Evolutionary conservation across 2,113 vertebrate species (phyloP), one percentile per base, ranked within the genome.

Genomic region (Hippolais icterina): DNA sequence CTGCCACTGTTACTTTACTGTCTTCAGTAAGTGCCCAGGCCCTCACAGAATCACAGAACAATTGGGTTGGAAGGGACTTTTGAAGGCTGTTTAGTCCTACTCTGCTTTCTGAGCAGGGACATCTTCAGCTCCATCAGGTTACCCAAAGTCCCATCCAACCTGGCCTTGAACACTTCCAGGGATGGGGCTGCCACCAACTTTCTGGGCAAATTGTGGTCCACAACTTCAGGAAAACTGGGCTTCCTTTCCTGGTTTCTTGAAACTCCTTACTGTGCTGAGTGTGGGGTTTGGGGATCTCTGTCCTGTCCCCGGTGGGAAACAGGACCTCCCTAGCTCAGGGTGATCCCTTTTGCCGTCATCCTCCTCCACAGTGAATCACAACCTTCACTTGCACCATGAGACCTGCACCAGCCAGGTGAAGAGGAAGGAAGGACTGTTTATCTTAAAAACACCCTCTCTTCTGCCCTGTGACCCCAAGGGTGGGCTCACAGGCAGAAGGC

Each of bases 191-290:
- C 13, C 39, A 60, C 7, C 8, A 8, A 23, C 13, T 29, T 46
- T 68, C 69, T 61, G 70, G 53, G 14, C 13, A 53, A 18, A 8
- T 24, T 3, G 2, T 25, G 24, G 6, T 21, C 33, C 52, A 28
- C 20, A 66, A 3, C 25, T 59, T 53, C 27, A 47, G 44, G 10
- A 77, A 42, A 56, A 44, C 12, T n/a, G 19, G 8, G 35, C 16
- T 90, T 91, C 37, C 33, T 74, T 37, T 37, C 53, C 25, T 57
- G 21, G 5, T 41, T 31, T n/a, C 29, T 52, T 16, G 19, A 5
- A 47, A 44, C 31, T 76, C 70, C 12, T 5, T 29, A 0, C 10
- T 35, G 21, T 8, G 4, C 7, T 35, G 35, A 46, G 22, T 4
- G 11, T 53, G 42, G 9, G 17, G 6, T 13, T 72, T 47, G 9